Evolutionary conservation across 2,888 invertebrate species (phyloP).

Genomic region (Schizaphis graminum): DNA sequence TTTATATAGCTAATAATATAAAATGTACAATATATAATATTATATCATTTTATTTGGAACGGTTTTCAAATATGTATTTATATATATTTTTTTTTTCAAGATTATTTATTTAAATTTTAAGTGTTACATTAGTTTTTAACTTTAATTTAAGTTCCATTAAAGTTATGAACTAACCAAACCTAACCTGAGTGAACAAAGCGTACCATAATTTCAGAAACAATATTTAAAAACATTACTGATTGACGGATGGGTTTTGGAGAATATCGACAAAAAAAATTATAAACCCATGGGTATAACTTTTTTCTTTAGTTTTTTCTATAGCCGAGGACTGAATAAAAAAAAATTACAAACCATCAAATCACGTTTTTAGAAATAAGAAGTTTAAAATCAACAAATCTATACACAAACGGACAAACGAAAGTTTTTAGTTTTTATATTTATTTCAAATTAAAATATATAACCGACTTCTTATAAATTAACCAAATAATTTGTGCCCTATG

Average conservation of each 20-base stretch:
- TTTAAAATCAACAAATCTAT: neutral
- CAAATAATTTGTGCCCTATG: neutral
- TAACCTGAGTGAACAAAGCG: neutral
- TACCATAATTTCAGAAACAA: neutral
- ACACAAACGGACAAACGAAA: neutral
- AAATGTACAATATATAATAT: neutral
- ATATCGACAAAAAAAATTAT: constrained; percentile 11
- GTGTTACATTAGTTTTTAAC: neutral
- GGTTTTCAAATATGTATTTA: neutral
- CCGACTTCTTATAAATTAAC: neutral
- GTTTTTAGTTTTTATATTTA: neutral
- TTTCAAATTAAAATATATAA: neutral
- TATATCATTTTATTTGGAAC: neutral
- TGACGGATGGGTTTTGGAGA: constrained; percentile 8
- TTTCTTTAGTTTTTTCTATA: neutral
- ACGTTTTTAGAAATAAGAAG: neutral
- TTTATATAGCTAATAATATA: neutral
- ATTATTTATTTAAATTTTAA: neutral
- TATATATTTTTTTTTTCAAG: neutral
- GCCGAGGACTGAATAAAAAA: neutral
- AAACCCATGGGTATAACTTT: neutral
- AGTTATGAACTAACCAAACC: neutral
- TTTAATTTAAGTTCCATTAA: neutral
- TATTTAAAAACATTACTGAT: constrained; percentile 35
- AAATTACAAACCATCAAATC: neutral